Conservation (phyloP, 2,888 invertebrate genomes). For the Himalopsyche tibetana region DNA sequence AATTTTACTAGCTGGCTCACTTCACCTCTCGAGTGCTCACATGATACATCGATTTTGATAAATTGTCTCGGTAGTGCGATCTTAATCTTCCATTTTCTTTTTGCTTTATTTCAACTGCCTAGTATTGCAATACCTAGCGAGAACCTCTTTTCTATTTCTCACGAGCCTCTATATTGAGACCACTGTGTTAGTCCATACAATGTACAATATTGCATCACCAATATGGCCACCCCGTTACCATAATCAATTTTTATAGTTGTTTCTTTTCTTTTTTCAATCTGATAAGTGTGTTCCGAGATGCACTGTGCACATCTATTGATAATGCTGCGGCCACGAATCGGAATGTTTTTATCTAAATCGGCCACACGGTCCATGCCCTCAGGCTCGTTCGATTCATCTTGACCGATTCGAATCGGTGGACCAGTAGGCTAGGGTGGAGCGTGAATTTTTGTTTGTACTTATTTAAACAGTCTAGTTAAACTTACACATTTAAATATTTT, state of each 20-base stretch:
- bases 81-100: too few species aligned
- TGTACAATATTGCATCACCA: neutral
- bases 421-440: neutral
- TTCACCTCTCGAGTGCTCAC: too few species aligned
- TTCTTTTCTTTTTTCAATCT: slow-evolving; percentile 23
- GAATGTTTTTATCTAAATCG: slow-evolving; percentile 33
- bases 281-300: neutral
- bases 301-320: slow-evolving; percentile 18
- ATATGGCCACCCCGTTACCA: slow-evolving; percentile 1
- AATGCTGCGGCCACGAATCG: slow-evolving; percentile 9
- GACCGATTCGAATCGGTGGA: neutral
- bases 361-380: slow-evolving; percentile 5
- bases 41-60: too few species aligned
- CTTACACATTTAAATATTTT: too few species aligned
- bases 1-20: too few species aligned
- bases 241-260: slow-evolving; percentile 11
- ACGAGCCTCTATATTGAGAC: too few species aligned
- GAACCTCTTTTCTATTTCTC: too few species aligned
- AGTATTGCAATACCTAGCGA: too few species aligned
- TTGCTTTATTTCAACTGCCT: too few species aligned
- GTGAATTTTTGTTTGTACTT: neutral
- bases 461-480: too few species aligned
- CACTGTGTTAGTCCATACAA: too few species aligned
- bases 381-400: slow-evolving; percentile 3
- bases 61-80: too few species aligned